Evolutionary conservation across 1,140 invertebrate species (phyloP).

Genomic region (Panagrolaimus sp.): DNA sequence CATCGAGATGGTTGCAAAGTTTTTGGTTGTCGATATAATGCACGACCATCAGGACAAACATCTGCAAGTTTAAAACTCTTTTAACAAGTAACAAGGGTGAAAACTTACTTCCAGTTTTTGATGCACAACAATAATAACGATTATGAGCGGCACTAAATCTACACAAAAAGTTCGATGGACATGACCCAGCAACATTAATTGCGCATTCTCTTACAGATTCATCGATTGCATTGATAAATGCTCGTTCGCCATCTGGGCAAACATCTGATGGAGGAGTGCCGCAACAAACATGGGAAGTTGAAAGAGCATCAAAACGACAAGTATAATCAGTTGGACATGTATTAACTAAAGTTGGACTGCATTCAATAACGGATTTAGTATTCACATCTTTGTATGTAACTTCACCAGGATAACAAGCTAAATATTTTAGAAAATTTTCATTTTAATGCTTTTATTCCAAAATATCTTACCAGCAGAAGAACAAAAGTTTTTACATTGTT

Average conservation of each 20-base stretch:
- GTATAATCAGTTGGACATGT: conserved; percentile 44
- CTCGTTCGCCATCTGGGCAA: conserved; percentile 21
- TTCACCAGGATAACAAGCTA: conserved; percentile 50
- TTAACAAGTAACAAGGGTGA: not conserved
- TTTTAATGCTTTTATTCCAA: no score
- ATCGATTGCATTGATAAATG: not conserved
- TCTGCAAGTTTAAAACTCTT: conserved; percentile 31
- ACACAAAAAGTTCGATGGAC: conserved; percentile 49
- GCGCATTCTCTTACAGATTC: conserved; percentile 42
- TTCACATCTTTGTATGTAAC: conserved; percentile 51
- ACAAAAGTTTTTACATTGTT: conserved; percentile 54
- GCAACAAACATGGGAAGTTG: conserved; percentile 49
- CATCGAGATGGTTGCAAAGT: conserved; percentile 48
- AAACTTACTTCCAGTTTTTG: conserved; percentile 44
- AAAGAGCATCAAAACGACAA: conserved; percentile 43
- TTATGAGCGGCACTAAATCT: conserved; percentile 46
- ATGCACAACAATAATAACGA: conserved; percentile 54
- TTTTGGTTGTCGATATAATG: conserved; percentile 43
- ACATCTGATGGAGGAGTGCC: conserved; percentile 43
- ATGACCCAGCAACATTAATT: conserved; percentile 52
- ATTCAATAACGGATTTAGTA: conserved; percentile 44
- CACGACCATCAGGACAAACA: conserved; percentile 49
- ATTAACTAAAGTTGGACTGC: conserved; percentile 41
- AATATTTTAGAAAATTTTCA: not conserved
- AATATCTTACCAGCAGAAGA: conserved; percentile 23